These are phyloP conservation scores for Chamaedrilus cognettii DNA, from an alignment of 2,888 invertebrate genomes.

Conservation along the genomic window DNA sequence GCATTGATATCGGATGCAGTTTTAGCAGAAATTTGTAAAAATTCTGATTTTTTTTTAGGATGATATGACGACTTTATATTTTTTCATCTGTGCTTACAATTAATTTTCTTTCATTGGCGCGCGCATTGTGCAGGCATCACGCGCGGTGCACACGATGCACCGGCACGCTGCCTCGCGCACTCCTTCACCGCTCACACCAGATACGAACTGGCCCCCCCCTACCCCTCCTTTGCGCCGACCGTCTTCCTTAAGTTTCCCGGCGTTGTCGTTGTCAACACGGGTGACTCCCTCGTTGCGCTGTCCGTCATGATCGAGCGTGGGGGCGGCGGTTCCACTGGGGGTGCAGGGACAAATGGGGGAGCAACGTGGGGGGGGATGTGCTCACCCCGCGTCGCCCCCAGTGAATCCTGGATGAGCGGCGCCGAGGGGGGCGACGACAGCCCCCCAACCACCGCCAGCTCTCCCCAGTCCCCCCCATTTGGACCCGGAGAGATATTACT, in stretches of 20 bases:
- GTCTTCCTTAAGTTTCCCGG: slow-evolving; percentile 62
- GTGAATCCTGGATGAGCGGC: slow-evolving; percentile 34
- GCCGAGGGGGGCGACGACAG: no score
- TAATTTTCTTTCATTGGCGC: no score
- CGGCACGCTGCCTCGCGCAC: slow-evolving; percentile 74
- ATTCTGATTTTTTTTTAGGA: no score
- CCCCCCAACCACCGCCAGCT: no score
- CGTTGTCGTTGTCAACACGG: slow-evolving; percentile 79
- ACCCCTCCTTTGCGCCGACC: slow-evolving; percentile 63
- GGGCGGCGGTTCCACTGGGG: background rate
- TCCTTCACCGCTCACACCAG: slow-evolving; percentile 90
- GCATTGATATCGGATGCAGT: no score
- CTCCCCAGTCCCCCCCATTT: no score
- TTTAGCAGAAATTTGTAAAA: no score
- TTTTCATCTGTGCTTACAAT: no score
- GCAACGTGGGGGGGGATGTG: slow-evolving; percentile 30
- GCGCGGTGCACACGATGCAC: slow-evolving; percentile 21
- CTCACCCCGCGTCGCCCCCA: slow-evolving; percentile 34
- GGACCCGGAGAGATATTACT: no score
- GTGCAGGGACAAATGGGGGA: no score
- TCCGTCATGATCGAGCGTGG: slow-evolving; percentile 64
- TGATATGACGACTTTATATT: no score
- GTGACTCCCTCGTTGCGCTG: slow-evolving; percentile 78
- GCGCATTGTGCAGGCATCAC: slow-evolving; percentile 23
- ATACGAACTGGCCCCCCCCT: slow-evolving; percentile 76